Evolutionary conservation across 1,140 invertebrate species (phyloP), one percentile per base, ranked within the genome.

Genomic region (Orchesella cincta): DNA sequence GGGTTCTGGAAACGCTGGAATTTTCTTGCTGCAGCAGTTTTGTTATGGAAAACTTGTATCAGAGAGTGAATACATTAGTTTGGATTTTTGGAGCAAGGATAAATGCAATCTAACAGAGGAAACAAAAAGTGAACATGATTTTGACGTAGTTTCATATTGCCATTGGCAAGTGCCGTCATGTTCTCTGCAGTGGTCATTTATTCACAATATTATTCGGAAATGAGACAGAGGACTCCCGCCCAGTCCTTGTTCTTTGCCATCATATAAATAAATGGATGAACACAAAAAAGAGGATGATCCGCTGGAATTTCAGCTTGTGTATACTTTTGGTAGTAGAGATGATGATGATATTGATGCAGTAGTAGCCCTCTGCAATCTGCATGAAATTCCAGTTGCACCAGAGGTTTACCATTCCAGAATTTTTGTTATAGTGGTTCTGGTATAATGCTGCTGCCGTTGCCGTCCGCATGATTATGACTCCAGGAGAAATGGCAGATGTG

Each of bases 401-500:
- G 39, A 20, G 8, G 8, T 46, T 20, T 46, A 8, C 39, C 39
- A 46, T 46, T 5, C 18, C 39, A 8, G 39, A 5, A 46, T 18
- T 46, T 46, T 46, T 46, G 18, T 46, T 46, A 46, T n/a, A n/a
- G n/a, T n/a, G n/a, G 39, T 46, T 46, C 39, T 46, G 20, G 39
- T n/a, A n/a, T 57, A 3, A 57, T 57, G 52, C 52, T 57, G 52
- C 3, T 12, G 12, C 14, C 23, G 8, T 31, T 5, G 62, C 23
- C 8, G 12, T 5, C 62, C n/a, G 8, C 62, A 16, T 31, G 39
- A 46, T 23, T 57, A 57, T 57, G 52, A 33, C 31, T 67, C 62
- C 23, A 33, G 62, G 31, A 67, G 62, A 67, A 67, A 67, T 67
- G 62, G 62, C 62, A 67, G 62, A 67, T 67, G 62, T 33, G 62